phyloP scores from a whole-genome alignment of 2,888 invertebrate species.

The Cheilosia variabilis region DNA sequence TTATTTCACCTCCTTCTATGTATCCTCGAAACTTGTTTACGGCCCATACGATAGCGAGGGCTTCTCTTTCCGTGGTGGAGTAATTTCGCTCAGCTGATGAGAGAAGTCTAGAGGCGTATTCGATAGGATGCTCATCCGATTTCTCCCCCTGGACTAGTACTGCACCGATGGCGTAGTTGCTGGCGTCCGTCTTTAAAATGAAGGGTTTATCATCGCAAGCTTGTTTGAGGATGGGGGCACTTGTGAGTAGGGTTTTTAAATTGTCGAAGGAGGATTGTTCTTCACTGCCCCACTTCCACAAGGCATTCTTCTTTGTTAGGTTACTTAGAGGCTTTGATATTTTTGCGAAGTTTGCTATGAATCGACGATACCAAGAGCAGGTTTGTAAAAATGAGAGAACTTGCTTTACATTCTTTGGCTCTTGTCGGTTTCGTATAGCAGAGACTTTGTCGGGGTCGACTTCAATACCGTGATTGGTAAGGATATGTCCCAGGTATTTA shows the following conservation, averaged over 20 bases:
- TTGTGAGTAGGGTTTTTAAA: no score
- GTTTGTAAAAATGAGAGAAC: no score
- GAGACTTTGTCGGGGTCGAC: neutral
- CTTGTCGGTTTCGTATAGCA: neutral
- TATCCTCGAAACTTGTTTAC: neutral
- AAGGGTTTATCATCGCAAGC: no score
- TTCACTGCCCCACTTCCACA: no score
- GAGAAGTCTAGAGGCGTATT: neutral
- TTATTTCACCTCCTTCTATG: neutral
- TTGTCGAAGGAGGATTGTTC: no score
- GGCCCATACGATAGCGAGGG: neutral
- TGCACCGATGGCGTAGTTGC: no score
- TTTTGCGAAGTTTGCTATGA: no score
- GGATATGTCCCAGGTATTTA: neutral
- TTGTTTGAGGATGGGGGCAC: no score
- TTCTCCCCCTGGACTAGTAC: conserved; percentile 1
- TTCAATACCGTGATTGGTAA: neutral
- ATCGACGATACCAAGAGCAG: no score
- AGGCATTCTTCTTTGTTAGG: no score
- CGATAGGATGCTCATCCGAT: neutral
- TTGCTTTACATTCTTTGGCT: neutral
- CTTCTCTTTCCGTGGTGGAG: neutral
- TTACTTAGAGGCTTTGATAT: no score
- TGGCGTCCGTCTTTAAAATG: no score
- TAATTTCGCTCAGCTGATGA: neutral